Conservation (phyloP, 2,888 invertebrate species). For the Hoplodrina ambigua region DNA sequence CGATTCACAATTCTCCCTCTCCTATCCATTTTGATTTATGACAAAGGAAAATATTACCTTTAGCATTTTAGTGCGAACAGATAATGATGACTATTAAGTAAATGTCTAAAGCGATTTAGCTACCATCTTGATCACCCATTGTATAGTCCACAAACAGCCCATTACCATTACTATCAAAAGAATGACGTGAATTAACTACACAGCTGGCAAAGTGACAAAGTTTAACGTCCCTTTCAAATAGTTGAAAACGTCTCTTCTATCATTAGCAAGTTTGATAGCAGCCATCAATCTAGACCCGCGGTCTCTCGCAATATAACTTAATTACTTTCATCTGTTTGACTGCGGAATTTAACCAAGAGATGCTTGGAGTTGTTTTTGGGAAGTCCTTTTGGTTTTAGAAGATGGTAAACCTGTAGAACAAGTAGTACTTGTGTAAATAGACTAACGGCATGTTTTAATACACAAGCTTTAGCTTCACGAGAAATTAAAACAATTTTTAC, state of each 20-base stretch:
- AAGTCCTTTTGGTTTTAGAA: background rate
- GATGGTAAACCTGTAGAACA: background rate
- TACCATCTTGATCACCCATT: background rate
- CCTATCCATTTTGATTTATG: conserved; percentile 21
- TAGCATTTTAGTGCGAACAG: background rate
- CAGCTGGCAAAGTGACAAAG: conserved; percentile 56
- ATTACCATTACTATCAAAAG: conserved; percentile 53
- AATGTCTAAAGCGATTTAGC: background rate
- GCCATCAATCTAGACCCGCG: conserved; percentile 60
- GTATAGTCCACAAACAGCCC: conserved; percentile 6
- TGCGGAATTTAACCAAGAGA: conserved; percentile 26
- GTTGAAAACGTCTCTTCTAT: conserved; percentile 63
- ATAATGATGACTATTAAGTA: background rate
- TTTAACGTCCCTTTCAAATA: conserved; percentile 58
- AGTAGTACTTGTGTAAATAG: background rate
- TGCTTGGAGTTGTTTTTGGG: conserved; percentile 5
- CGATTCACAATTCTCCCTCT: conserved; percentile 19
- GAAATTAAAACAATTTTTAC: background rate
- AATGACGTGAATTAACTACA: conserved; percentile 47
- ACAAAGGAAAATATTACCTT: conserved; percentile 14
- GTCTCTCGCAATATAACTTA: conserved; percentile 59
- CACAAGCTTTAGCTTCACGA: background rate
- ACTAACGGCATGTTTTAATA: background rate
- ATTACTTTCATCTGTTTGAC: conserved; percentile 61
- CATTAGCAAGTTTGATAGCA: conserved; percentile 66